phyloP scores from a whole-genome alignment of 2,113 vertebrate species.

The Rhombomys opimus region DNA sequence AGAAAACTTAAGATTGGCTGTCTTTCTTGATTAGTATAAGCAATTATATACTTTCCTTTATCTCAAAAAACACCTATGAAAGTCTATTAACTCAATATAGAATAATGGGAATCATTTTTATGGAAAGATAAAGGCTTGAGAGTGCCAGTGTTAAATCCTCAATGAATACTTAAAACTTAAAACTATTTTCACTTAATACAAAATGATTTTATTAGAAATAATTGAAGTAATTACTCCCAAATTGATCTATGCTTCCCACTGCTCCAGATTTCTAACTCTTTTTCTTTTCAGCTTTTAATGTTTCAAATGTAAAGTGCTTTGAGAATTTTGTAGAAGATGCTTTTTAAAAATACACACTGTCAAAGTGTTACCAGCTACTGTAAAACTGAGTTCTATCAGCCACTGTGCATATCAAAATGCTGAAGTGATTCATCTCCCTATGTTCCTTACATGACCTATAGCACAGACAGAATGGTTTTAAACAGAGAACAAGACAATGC shows the following conservation, averaged over 20 bases:
- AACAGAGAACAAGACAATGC: constrained; percentile 27
- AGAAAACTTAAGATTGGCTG: constrained; percentile 57
- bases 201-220: constrained; percentile 84
- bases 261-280: constrained; percentile 75
- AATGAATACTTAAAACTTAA: constrained; percentile 77
- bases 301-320: constrained; percentile 69
- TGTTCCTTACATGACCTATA: constrained; percentile 25
- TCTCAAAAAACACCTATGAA: constrained; percentile 61
- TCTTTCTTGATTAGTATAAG: constrained; percentile 67
- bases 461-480: neutral
- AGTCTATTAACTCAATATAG: constrained; percentile 69
- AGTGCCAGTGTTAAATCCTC: constrained; percentile 78
- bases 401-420: constrained; percentile 69
- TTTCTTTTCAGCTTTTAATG: constrained; percentile 79
- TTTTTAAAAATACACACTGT: constrained; percentile 76
- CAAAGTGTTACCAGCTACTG: constrained; percentile 77
- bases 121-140: constrained; percentile 70
- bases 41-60: constrained; percentile 76
- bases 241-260: constrained; percentile 76
- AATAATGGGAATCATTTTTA: constrained; percentile 71
- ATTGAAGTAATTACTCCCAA: constrained; percentile 81
- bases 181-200: constrained; percentile 80
- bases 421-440: constrained; percentile 63
- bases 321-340: constrained; percentile 76
- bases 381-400: constrained; percentile 81